phyloP scores from a whole-genome alignment of 2,113 vertebrate genomes.

The Progne subis region DNA sequence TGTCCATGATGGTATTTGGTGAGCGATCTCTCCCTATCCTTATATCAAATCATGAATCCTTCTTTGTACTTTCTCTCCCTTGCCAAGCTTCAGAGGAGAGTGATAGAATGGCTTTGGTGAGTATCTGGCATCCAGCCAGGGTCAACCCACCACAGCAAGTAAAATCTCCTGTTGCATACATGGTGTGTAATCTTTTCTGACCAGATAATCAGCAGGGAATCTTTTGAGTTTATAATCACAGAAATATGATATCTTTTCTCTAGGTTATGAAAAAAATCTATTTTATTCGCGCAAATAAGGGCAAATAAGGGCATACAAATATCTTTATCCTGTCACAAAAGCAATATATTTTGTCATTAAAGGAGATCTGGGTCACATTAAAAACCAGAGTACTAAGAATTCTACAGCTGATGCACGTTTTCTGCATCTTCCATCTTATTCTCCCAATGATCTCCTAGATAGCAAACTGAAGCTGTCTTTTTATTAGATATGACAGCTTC shows the following conservation, averaged over 20 bases:
- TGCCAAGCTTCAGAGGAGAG: neutral
- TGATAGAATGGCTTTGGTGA: neutral
- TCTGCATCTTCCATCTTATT: neutral
- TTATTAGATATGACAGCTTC: slow-evolving; percentile 30
- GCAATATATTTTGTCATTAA: neutral
- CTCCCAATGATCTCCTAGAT: neutral
- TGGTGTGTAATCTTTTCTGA: neutral
- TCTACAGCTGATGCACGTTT: neutral
- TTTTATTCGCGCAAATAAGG: neutral
- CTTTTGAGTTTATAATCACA: neutral
- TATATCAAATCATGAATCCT: neutral
- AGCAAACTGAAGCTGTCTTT: neutral
- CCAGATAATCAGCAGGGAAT: neutral
- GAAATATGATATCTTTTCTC: neutral
- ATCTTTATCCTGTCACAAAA: neutral
- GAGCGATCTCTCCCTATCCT: neutral
- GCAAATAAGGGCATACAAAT: neutral
- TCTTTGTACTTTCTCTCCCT: neutral
- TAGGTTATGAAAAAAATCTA: neutral
- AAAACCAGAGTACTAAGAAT: neutral
- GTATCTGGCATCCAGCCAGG: neutral
- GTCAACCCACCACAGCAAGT: neutral
- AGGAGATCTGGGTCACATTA: neutral
- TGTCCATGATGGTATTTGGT: neutral
- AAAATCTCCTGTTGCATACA: neutral